These are phyloP conservation scores for Monarcha castaneiventris DNA, from an alignment of 2,113 vertebrate genomes.

Conservation along the genomic window DNA sequence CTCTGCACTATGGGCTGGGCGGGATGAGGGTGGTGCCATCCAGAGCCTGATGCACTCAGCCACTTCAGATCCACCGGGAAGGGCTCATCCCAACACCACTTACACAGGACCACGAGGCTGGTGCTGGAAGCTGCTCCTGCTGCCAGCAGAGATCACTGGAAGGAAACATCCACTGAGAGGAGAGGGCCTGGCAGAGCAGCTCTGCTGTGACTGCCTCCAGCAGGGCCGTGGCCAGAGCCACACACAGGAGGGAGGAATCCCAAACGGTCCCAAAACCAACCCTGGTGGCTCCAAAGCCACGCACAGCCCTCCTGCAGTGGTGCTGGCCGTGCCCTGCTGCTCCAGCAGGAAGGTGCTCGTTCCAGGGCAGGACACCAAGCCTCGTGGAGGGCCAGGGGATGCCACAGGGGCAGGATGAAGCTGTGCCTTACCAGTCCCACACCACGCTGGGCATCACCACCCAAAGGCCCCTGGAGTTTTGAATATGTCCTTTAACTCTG, in stretches of 20 bases:
- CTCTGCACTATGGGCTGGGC: background rate
- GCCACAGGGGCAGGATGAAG: background rate
- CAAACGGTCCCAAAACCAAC: background rate
- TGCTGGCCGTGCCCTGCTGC: background rate
- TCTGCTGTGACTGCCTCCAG: background rate
- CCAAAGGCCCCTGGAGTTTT: background rate
- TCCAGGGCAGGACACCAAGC: background rate
- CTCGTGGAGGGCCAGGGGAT: accelerated
- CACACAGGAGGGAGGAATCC: background rate
- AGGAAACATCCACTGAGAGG: accelerated
- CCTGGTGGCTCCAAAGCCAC: background rate
- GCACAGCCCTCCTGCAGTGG: background rate
- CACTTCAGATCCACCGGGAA: background rate
- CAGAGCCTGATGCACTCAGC: background rate
- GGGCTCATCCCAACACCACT: background rate
- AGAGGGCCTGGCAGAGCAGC: background rate
- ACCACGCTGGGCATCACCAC: background rate
- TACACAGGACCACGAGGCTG: accelerated
- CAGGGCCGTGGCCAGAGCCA: background rate
- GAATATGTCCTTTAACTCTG: background rate
- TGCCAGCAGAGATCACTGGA: background rate
- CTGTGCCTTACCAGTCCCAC: background rate
- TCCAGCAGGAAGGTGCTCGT: background rate
- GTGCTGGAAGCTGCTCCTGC: background rate
- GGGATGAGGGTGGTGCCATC: background rate